Percentiles rank a stretch among this genome's conserved stretches.
Evolutionary conservation across 2,888 invertebrate species (phyloP).

Genomic region (Pseudeuparius sepicola): DNA sequence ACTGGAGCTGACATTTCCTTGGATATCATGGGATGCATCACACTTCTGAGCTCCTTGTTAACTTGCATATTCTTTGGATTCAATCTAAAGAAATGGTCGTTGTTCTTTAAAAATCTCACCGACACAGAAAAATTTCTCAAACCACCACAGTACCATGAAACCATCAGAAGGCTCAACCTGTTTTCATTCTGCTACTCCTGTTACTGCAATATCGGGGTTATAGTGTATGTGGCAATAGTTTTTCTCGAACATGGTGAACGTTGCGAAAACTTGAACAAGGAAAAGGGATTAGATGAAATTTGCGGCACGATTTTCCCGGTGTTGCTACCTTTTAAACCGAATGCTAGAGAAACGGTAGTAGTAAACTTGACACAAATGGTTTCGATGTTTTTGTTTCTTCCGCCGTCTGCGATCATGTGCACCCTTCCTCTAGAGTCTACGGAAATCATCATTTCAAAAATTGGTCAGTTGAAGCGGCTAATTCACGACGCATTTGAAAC

Average conservation of each 20-base stretch:
- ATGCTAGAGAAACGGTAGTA: no score
- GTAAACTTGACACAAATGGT: no score
- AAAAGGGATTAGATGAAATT: constrained; percentile 15
- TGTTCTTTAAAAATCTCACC: constrained; percentile 7
- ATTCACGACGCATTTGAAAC: constrained; percentile 8
- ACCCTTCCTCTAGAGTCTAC: constrained; percentile 12
- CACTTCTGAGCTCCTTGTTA: constrained; percentile 11
- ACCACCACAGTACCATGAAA: constrained; percentile 4
- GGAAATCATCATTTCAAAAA: constrained; percentile 12
- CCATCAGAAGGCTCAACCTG: constrained; percentile 4
- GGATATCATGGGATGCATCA: constrained; percentile 12
- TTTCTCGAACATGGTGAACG: constrained; percentile 4
- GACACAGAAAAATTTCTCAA: constrained; percentile 13
- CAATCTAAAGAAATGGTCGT: constrained; percentile 11
- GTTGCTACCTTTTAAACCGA: no score
- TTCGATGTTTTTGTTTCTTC: constrained; percentile 10
- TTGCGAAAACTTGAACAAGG: constrained; percentile 11
- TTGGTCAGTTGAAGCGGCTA: constrained; percentile 14
- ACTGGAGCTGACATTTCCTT: constrained; percentile 10
- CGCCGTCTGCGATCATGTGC: constrained; percentile 11
- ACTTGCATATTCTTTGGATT: constrained; percentile 11
- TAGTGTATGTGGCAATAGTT: constrained; percentile 8
- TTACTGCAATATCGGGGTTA: constrained; percentile 10
- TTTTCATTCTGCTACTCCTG: constrained; percentile 10
- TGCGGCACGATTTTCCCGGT: constrained; percentile 14